Base-by-base conservation (phyloP, 2,113 vertebrate genomes). In the Platichthys flesus region DNA sequence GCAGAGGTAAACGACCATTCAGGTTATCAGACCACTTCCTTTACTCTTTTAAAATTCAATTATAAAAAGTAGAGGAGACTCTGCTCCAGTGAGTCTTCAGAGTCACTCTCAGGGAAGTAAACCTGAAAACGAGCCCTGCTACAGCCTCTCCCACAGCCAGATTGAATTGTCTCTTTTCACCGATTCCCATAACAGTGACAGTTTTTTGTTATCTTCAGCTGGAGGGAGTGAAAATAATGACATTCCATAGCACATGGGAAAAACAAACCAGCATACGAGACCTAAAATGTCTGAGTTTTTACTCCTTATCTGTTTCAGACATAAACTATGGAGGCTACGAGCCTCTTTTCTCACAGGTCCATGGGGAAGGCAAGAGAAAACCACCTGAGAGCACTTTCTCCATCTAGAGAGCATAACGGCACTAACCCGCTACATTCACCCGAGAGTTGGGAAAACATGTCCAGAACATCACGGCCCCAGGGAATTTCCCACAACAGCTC, bases 391-490 rank as follows among this genome's bases (percentile, higher is more conserved):
- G 14, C 23, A 49, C 31, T 37, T 26, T 56, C 57, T 61, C 67
- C 59, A 49, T 54, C 59, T 35, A 16, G 23, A 49, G 15, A 66
- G 64, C 47, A 66, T 35, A 45, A 57, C 77, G 31, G 56, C 88
- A 81, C 60, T 3, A 9, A 70, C 62, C 49, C 81, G 86, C 74
- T 47, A 90, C 64, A 89, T 87, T 89, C 85, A 77, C 51, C 78
- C 31, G 31, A 8, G 31, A 31, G 6, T 31, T 31, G 6, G 31
- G 31, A 31, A 31, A 31, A 31, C 31, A 31, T 31, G 31, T 31
- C 31, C 31, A 31, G 31, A 7, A 81, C 60, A 60, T 64, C 66
- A 55, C 9, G 7, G 35, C 20, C 62, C 42, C 4, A 20, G 63
- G 66, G 55, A 74, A 88, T 80, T 78, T 78, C 58, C 61, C 81